Base-by-base conservation (phyloP, 2,797 vertebrate species). In the Gymnothorax javanicus region DNA sequence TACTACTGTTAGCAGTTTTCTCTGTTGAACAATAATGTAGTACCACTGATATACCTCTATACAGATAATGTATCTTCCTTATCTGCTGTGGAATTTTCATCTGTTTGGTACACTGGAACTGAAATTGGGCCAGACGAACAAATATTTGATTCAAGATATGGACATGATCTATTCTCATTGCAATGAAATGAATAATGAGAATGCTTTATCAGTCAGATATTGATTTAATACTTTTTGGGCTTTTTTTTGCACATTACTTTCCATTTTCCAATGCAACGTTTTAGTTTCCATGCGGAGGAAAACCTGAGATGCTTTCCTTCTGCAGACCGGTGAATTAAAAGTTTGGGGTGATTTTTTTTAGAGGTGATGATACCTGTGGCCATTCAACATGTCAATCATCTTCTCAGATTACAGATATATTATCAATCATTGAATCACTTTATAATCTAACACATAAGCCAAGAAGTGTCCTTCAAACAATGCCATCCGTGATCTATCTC, bases 401-500 rank as follows among this genome's bases (percentile, higher is more conserved):
- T 56, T 13, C 57, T 33, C 59, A 33, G 73, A 50, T 77, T 84
- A 43, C 67, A 50, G 2, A n/a, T 7, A 60, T 33, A 27, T 64
- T 5, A 60, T 23, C 83, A 84, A 58, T 83, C 23, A 59, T 83
- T 62, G 12, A 17, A 67, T 67, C 25, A 67, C 7, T 9, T 7
- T 20, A 67, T n/a, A 4, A 25, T 33, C 56, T 23, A 83, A 77
- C 43, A 50, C 33, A 57, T 43, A 79, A 3, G 20, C 50, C 15
- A 58, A 79, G 64, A 82, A 77, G 84, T 69, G 71, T 82, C 84
- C 62, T 81, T 84, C 62, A 88, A 75, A 87, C n/a, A 62, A 15
- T 83, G 60, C 17, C 57, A 82, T 73, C 54, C 79, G 82, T 60
- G 84, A 81, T 88, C 83, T 60, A n/a, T 75, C 59, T 87, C 12